These are phyloP conservation scores for Arge pagana DNA, from an alignment of 2,888 invertebrate genomes.

Conservation along the genomic window DNA sequence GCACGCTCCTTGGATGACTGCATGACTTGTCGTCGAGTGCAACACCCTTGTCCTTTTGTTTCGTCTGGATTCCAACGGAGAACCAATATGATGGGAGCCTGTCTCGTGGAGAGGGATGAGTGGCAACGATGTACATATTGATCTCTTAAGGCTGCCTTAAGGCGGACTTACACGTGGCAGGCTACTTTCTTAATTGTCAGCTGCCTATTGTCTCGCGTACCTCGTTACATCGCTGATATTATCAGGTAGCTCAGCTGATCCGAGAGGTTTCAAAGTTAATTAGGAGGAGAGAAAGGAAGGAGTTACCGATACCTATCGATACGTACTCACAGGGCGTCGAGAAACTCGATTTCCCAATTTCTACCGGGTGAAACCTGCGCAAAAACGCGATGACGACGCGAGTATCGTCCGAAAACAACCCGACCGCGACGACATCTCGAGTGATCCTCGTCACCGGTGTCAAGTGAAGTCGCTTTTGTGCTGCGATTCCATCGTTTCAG, in stretches of 20 bases:
- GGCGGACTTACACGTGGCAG: constrained; percentile 17
- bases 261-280: constrained; percentile 17
- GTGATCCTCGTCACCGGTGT: constrained; percentile 39
- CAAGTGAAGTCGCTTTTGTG: no score
- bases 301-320: constrained; percentile 13
- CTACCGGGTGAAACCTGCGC: constrained; percentile 30
- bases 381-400: constrained; percentile 31
- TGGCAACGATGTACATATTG: constrained; percentile 8
- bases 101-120: not conserved
- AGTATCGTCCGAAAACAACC: constrained; percentile 38
- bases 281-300: constrained; percentile 10
- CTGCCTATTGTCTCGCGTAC: constrained; percentile 9
- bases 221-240: constrained; percentile 18
- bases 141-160: constrained; percentile 20
- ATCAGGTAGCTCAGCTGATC: constrained; percentile 10
- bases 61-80: constrained; percentile 30
- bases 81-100: constrained; percentile 36
- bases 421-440: constrained; percentile 39
- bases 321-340: not conserved
- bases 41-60: constrained; percentile 47
- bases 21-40: constrained; percentile 52
- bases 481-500: no score
- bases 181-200: constrained; percentile 18
- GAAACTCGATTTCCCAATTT: not conserved
- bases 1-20: constrained; percentile 48